Base-by-base conservation (phyloP, 2,113 vertebrate genomes). In the Phoxinus phoxinus region DNA sequence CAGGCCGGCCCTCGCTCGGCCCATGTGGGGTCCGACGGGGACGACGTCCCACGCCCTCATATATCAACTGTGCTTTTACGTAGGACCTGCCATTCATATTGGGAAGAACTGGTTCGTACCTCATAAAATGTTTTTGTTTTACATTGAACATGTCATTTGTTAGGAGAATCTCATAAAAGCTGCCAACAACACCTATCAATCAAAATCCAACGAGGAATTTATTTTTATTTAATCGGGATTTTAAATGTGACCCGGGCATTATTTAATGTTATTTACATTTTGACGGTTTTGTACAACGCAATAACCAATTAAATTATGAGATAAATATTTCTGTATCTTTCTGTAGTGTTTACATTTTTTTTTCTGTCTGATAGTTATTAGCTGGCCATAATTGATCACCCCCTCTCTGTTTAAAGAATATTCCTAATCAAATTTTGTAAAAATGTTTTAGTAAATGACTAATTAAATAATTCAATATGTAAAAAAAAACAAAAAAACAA, bases 31-130 rank as follows among this genome's bases (percentile, higher is more conserved):
- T 92, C 91, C 85, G 27, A 85, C 61, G 81, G 91, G 92, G 92
- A 90, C 87, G 30, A 85, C 73, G 81, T 94, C 91, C 89, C 90
- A 92, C 91, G 85, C 87, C 87, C 87, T 91, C 88, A 87, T 94
- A 93, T 91, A 93, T 94, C 91, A 41, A 93, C 81, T 74, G 65
- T 56, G 61, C 85, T 1, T 51, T 83, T n/a, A 74, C 76, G 86
- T 89, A 89, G 89, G 85, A 84, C 59, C 73, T 85, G 63, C 51
- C 84, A 32, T 58, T 90, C 86, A 17, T 73, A 79, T 21, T 21
- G 58, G 4, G 11, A 21, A 13, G 23, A 19, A 61, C 58, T 48
- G 67, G 37, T 23, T 75, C 44, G 25, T 25, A 74, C 41, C 44
- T 81, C 69, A 74, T 84, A 84, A 74, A 87, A 67, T 72, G 11